Percentiles rank a stretch among this genome's conserved stretches.
phyloP scores from a whole-genome alignment of 2,113 vertebrate species.

The Bucco capensis region DNA sequence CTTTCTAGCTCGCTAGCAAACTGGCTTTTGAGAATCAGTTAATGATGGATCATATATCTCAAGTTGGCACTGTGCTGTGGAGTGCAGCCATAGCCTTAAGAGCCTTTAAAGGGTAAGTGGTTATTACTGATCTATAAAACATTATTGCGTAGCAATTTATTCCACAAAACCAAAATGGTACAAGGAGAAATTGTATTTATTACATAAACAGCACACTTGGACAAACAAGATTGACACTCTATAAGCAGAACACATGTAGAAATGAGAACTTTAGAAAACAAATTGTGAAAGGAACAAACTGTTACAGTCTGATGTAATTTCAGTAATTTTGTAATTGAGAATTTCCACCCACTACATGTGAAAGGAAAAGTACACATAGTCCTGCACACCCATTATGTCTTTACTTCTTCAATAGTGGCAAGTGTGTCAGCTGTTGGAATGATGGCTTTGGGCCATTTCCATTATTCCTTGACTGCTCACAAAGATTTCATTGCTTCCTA shows the following conservation, averaged over 20 bases:
- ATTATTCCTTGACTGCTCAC: not conserved
- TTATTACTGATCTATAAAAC: slow-evolving; percentile 47
- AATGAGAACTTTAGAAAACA: slow-evolving; percentile 37
- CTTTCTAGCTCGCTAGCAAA: not conserved
- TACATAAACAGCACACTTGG: not conserved
- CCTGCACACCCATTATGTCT: not conserved
- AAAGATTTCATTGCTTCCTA: not conserved
- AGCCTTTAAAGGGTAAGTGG: slow-evolving; percentile 27
- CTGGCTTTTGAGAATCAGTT: not conserved
- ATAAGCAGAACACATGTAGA: slow-evolving; percentile 3
- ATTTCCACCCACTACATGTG: slow-evolving; percentile 45
- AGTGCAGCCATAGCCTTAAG: slow-evolving; percentile 7
- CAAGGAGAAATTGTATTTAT: slow-evolving; percentile 6
- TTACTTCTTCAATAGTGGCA: not conserved
- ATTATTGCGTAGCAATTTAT: slow-evolving; percentile 20
- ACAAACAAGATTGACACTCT: slow-evolving; percentile 21
- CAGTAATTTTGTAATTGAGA: slow-evolving; percentile 30
- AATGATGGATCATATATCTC: slow-evolving; percentile 1
- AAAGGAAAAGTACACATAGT: slow-evolving; percentile 35
- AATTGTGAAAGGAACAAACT: slow-evolving; percentile 43
- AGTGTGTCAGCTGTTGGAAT: not conserved
- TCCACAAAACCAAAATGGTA: not conserved
- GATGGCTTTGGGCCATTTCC: not conserved
- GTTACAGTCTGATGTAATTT: slow-evolving; percentile 29
- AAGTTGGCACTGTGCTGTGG: not conserved